These are phyloP conservation scores for Rhopalosiphum maidis DNA, from an alignment of 1,140 invertebrate species.

Conservation along the genomic window DNA sequence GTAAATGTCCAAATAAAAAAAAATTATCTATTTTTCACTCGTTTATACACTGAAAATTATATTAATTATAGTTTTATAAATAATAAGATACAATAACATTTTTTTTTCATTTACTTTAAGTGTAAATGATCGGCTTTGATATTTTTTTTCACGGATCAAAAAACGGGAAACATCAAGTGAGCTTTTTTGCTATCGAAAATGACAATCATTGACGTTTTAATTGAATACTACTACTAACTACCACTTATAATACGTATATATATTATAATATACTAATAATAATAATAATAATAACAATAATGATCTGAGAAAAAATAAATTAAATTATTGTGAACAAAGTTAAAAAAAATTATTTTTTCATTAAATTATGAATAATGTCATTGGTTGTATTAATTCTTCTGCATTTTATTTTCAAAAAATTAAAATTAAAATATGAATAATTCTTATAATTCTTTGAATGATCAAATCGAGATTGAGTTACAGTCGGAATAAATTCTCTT, in stretches of 20 bases:
- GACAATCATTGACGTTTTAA: neutral
- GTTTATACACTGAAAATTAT: neutral
- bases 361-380: neutral
- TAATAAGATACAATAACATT: neutral
- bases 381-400: neutral
- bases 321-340: neutral
- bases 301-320: neutral
- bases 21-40: neutral
- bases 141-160: neutral
- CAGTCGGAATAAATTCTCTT: neutral
- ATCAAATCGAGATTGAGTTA: neutral
- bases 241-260: neutral
- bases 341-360: neutral
- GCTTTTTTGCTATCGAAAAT: neutral
- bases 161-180: neutral
- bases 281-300: constrained; percentile 7
- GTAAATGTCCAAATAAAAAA: neutral
- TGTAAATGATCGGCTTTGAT: neutral
- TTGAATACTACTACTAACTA: neutral
- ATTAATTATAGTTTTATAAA: neutral
- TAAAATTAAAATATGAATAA: neutral
- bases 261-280: neutral
- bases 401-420: neutral
- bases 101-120: neutral
- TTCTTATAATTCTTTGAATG: neutral